phyloP scores from a whole-genome alignment of 2,888 invertebrate genomes.

The Eulithis testata region DNA sequence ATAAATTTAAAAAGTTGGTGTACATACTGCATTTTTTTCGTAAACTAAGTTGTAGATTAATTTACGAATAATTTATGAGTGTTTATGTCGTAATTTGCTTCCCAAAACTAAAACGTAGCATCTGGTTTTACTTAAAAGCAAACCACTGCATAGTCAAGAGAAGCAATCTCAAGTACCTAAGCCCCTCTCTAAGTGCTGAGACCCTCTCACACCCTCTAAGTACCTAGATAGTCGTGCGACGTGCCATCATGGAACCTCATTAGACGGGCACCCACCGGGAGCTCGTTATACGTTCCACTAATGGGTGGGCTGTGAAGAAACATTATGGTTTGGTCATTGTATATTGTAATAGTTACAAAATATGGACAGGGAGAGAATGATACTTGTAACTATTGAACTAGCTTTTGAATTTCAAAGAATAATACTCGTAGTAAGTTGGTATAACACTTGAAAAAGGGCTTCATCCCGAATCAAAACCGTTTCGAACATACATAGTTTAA shows the following conservation, averaged over 20 bases:
- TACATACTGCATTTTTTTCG: no score
- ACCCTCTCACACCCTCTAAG: slow-evolving; percentile 26
- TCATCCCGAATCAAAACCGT: no score
- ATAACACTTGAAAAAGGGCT: no score
- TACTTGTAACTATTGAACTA: no score
- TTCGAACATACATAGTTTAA: no score
- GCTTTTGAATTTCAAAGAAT: no score
- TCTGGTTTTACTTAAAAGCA: neutral
- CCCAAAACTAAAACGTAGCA: no score
- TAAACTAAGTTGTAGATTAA: no score
- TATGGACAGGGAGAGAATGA: slow-evolving; percentile 12
- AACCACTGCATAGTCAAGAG: neutral
- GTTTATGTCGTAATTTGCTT: no score
- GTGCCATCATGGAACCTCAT: slow-evolving; percentile 29
- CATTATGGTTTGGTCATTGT: slow-evolving; percentile 22
- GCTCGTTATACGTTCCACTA: slow-evolving; percentile 27
- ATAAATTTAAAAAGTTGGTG: no score
- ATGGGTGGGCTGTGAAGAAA: slow-evolving; percentile 26
- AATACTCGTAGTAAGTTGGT: no score
- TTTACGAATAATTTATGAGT: no score
- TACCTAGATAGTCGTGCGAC: slow-evolving; percentile 20
- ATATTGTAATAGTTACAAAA: slow-evolving; percentile 18
- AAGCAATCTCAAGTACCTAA: slow-evolving; percentile 6
- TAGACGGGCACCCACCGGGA: slow-evolving; percentile 23
- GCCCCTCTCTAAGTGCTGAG: slow-evolving; percentile 19